Conservation (phyloP, 2,797 vertebrate species). For the Schizopygopsis malacanthus region DNA sequence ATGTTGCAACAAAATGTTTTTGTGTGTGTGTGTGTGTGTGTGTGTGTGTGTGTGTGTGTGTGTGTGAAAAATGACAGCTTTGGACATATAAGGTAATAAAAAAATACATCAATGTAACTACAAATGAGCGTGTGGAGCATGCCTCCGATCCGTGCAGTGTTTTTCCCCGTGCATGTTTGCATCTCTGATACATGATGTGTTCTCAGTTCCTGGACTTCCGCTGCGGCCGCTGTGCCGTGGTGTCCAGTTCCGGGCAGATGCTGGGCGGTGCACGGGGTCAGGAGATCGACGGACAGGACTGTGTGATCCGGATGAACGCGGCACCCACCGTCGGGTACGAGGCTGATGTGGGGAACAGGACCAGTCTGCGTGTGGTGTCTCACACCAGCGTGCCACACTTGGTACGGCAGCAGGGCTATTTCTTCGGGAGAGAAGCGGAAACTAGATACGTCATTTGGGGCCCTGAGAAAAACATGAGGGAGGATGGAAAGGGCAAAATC, state of each 20-base stretch:
- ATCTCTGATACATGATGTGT: neutral
- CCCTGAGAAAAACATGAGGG: constrained; percentile 87
- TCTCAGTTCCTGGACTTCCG: constrained; percentile 71
- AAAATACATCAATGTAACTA: no score
- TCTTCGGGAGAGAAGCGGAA: constrained; percentile 81
- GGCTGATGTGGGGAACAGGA: constrained; percentile 85
- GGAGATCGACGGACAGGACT: constrained; percentile 83
- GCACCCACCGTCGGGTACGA: constrained; percentile 88
- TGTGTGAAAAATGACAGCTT: no score
- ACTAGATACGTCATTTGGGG: constrained; percentile 92
- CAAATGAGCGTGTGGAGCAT: no score
- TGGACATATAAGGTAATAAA: no score
- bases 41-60: no score
- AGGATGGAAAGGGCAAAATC: constrained; percentile 80
- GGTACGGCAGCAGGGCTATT: constrained; percentile 83
- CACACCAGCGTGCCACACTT: constrained; percentile 91
- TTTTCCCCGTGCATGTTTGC: no score
- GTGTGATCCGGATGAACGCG: constrained; percentile 93
- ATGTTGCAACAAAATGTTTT: no score
- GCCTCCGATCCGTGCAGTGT: no score
- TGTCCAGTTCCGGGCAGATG: constrained; percentile 97
- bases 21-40: no score
- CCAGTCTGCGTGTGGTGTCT: constrained; percentile 87
- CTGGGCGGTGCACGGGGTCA: constrained; percentile 77
- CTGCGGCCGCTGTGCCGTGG: constrained; percentile 85